Conservation (phyloP, 2,113 vertebrate species). For the Phocoena phocoena region DNA sequence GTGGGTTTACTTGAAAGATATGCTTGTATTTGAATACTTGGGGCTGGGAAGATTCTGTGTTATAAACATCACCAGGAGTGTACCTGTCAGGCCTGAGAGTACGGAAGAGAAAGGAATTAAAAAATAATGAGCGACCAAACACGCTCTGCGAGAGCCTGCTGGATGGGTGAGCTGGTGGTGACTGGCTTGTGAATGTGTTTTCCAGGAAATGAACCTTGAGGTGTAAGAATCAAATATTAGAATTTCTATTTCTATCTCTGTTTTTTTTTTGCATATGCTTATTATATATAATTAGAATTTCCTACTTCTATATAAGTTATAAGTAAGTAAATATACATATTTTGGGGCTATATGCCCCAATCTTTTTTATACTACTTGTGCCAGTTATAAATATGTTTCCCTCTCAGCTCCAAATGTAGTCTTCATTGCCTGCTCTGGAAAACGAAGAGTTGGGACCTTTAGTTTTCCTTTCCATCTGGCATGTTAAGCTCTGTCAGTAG, state of each 20-base stretch:
- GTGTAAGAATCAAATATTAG: slow-evolving; percentile 17
- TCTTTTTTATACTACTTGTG: not conserved
- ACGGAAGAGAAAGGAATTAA: not conserved
- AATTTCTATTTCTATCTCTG: not conserved
- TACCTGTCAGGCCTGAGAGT: not conserved
- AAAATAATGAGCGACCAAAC: not conserved
- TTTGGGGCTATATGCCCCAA: not conserved
- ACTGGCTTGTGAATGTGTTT: not conserved
- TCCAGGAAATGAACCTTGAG: not conserved
- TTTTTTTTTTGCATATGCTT: not conserved
- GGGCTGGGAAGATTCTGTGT: not conserved
- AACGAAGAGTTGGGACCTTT: not conserved
- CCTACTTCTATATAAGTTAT: not conserved
- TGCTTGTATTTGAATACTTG: slow-evolving; percentile 46
- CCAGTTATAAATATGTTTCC: not conserved
- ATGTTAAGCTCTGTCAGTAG: not conserved
- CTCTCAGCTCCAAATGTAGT: not conserved
- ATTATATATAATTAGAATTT: not conserved
- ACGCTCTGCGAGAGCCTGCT: not conserved
- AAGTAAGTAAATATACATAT: not conserved
- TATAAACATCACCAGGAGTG: not conserved
- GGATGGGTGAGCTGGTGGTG: not conserved
- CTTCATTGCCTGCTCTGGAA: not conserved
- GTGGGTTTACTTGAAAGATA: slow-evolving; percentile 43
- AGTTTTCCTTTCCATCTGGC: not conserved